Base-by-base conservation (phyloP, 2,797 vertebrate genomes). In the Erpetoichthys calabaricus region DNA sequence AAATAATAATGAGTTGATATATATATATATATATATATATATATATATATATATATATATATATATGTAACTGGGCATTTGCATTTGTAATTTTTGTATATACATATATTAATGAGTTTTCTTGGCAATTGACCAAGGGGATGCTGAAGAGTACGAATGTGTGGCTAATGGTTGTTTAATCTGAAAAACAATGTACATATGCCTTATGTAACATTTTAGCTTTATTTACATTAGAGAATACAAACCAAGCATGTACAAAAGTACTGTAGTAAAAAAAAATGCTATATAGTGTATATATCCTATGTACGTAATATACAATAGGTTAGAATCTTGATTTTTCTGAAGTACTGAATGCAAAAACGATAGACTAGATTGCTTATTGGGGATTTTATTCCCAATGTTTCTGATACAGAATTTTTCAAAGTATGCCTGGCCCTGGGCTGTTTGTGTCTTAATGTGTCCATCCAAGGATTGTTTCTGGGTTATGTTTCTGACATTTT, bases 221-320 rank as follows among this genome's bases (percentile, higher is more conserved):
- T 83, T 84, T 88, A 78, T 82, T 82, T 75, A 64, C 66, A 57
- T 65, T 73, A 71, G 62, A 60, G 71, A 78, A 75, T 78, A 80
- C 80, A 82, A 77, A 72, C 61, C 70, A 76, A 71, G 92, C 92
- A 96, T 94, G 93, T 90, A 90, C 83, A 86, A 85, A 89, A 78
- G 74, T 80, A 77, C 78, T 78, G 69, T 84, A 77, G 81, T 85
- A 75, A 65, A 81, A 79, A n/a, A 25, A 81, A 80, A 75, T 79
- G 83, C 84, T 81, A 78, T 86, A 84, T 80, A 75, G 81, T 94
- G 85, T 91, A 89, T 66, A 92, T 88, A 65, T 54, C 67, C 46
- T 65, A 58, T 78, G 78, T 80, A 80, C 80, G 72, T 77, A 79
- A 73, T 56, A 25, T 25, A 25, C 25, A 44, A 62, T 80, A 82